A percentile compares a stretch with the other conserved stretches of the same genome.
Conservation (phyloP, 2,888 invertebrate species). For the Trachelus tabidus region DNA sequence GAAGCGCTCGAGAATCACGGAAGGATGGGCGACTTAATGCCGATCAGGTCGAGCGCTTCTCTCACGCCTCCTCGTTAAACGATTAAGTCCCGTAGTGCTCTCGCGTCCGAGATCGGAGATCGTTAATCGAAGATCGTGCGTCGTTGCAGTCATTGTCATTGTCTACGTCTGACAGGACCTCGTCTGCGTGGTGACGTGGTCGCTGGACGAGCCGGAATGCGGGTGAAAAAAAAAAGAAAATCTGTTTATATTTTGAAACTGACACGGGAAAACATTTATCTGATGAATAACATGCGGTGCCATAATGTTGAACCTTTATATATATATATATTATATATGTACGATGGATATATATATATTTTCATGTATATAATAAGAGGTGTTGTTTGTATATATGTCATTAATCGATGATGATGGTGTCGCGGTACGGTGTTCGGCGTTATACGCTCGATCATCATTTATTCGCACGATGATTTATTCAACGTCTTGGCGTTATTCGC, state of each 20-base stretch:
- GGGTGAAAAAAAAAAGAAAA: neutral
- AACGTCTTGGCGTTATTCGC: neutral
- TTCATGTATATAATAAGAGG: conserved; percentile 63
- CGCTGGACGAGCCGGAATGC: conserved; percentile 9
- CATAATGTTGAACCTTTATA: conserved; percentile 64
- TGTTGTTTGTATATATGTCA: conserved; percentile 66
- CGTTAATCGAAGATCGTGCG: neutral
- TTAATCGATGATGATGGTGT: conserved; percentile 47
- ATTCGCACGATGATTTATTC: neutral
- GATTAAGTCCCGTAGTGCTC: conserved; percentile 44
- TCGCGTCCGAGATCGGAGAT: conserved; percentile 33
- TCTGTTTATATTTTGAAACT: conserved; percentile 47
- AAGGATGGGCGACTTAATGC: conserved; percentile 91
- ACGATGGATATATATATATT: conserved; percentile 47
- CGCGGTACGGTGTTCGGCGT: conserved; percentile 31
- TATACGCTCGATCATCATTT: conserved; percentile 1
- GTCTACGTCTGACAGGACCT: neutral
- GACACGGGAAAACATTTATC: conserved; percentile 30
- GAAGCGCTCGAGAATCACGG: conserved; percentile 89
- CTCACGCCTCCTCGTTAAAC: conserved; percentile 47
- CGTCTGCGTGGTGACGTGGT: neutral
- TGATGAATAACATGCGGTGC: conserved; percentile 55
- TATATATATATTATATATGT: conserved; percentile 51
- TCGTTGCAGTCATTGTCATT: neutral
- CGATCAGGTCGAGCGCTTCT: conserved; percentile 33